Conservation (phyloP, 2,888 invertebrate species). For the Pyralis farinalis region DNA sequence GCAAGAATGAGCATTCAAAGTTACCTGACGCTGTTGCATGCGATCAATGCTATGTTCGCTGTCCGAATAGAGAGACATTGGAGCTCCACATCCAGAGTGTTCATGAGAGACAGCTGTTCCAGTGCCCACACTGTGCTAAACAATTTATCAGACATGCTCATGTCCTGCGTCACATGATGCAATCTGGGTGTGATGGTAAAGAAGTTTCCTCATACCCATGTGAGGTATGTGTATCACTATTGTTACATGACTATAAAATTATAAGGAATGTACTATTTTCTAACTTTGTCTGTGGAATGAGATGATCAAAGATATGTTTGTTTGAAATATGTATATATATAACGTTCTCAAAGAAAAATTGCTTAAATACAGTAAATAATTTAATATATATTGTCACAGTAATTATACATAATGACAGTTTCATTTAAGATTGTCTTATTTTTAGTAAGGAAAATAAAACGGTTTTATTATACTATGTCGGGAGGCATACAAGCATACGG, state of each 20-base stretch:
- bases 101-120: conserved; percentile 70
- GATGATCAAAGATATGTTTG: background rate
- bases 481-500: no score
- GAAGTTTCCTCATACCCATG: conserved; percentile 39
- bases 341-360: no score
- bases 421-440: no score
- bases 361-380: no score
- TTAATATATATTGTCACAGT: no score
- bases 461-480: no score
- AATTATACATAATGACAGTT: no score
- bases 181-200: conserved; percentile 85
- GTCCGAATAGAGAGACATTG: conserved; percentile 82
- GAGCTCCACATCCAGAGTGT: conserved; percentile 85
- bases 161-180: conserved; percentile 84
- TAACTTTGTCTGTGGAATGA: no score
- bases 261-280: background rate
- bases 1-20: conserved; percentile 85
- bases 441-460: no score
- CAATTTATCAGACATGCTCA: conserved; percentile 89
- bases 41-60: conserved; percentile 84
- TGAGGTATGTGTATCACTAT: conserved; percentile 46
- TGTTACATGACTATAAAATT: no score
- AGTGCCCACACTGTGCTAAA: conserved; percentile 85
- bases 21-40: conserved; percentile 82
- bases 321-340: background rate